Evolutionary conservation across 1,140 invertebrate species (phyloP), one percentile per base, ranked within the genome.

Genomic region (Cardiocondyla obscurior): DNA sequence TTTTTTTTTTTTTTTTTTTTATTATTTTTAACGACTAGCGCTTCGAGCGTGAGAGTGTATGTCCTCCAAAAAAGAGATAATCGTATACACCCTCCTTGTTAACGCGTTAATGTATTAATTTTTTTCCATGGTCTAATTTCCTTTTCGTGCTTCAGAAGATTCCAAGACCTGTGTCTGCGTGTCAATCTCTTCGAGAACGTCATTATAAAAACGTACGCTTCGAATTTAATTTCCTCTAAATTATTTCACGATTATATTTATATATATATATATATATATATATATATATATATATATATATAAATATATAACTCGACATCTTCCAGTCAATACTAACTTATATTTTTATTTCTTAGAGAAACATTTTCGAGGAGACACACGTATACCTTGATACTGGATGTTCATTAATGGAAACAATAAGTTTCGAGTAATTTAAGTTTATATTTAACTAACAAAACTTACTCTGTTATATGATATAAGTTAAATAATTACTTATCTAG

Each of bases 1-100:
- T n/a, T n/a, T n/a, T n/a, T n/a, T n/a, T n/a, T n/a, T n/a, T n/a
- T n/a, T n/a, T n/a, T n/a, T n/a, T n/a, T n/a, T n/a, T n/a, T n/a
- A n/a, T n/a, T n/a, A n/a, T n/a, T n/a, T 67, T 87, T 60, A 85
- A 77, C 49, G 64, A 87, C 81, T 72, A 87, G 62, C 69, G 67
- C 58, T 33, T 30, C 73, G 49, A 69, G 22, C 62, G 25, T 22
- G 44, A 79, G 74, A 5, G 25, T 42, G 74, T 25, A 49, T 64
- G 83, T 49, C 69, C 42, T 60, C 64, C 51, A 44, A 85, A 86
- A 86, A 86, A 76, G 69, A 70, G 46, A 86, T 44, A 67, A 70
- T 76, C 39, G 30, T 42, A 44, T 53, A 8, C 70, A 62, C 33
- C 84, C 84, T 81, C 25, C 46, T 57, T 55, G 14, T 39, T 57